Percentiles rank a stretch among this genome's conserved stretches.
phyloP scores from a whole-genome alignment of 2,797 vertebrate species.

The Urocyon cinereoargenteus region DNA sequence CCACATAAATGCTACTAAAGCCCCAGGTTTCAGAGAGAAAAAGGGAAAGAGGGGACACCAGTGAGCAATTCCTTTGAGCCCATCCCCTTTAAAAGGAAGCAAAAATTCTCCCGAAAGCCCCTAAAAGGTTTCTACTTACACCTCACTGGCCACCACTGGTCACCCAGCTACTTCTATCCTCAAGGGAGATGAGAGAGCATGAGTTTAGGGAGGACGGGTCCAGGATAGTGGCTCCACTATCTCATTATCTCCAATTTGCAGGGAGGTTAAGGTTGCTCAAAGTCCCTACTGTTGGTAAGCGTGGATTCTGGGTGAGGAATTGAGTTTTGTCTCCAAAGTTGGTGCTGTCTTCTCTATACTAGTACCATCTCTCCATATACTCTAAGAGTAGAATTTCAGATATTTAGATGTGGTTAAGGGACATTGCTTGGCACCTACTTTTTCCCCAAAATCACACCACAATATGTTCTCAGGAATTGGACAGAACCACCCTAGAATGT shows the following conservation, averaged over 20 bases:
- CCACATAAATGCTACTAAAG: not conserved
- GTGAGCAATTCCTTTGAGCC: not conserved
- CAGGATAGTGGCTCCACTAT: not conserved
- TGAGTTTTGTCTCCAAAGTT: not conserved
- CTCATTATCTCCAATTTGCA: not conserved
- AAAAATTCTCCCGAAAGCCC: not conserved
- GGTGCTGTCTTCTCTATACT: not conserved
- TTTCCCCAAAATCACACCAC: not conserved
- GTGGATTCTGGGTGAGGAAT: not conserved
- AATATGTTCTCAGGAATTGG: not conserved
- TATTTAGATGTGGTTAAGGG: not conserved
- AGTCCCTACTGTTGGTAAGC: not conserved
- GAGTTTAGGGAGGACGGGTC: not conserved
- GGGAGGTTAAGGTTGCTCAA: not conserved
- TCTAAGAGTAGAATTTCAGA: conserved; percentile 3
- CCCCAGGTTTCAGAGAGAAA: not conserved
- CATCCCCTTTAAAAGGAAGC: not conserved
- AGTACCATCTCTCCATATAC: not conserved
- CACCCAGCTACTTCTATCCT: not conserved
- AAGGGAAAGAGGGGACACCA: not conserved
- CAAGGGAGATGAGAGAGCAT: not conserved
- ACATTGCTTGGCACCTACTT: not conserved
- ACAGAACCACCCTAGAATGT: not conserved
- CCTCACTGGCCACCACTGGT: not conserved
- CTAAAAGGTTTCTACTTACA: not conserved